These are phyloP conservation scores for Drosophila pegasa DNA, from an alignment of 2,888 invertebrate species.

Conservation along the genomic window DNA sequence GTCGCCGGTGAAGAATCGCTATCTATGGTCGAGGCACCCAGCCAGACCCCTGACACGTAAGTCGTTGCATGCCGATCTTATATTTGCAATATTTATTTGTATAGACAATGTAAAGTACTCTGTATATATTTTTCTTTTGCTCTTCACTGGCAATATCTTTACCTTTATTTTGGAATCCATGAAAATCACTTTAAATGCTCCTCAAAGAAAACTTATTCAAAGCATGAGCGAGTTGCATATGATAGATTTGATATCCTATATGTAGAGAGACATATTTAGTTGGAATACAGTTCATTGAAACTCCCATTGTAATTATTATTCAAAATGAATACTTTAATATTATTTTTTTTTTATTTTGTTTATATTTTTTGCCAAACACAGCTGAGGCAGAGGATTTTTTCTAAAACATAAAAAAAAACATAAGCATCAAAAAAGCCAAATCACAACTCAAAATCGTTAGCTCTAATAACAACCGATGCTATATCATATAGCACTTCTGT, in stretches of 20 bases:
- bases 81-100: slow-evolving; percentile 14
- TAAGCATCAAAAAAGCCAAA: slow-evolving; percentile 32
- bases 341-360: slow-evolving; percentile 63
- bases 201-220: slow-evolving; percentile 3
- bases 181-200: slow-evolving; percentile 11
- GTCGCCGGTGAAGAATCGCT: slow-evolving; percentile 95
- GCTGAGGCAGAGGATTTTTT: slow-evolving; percentile 81
- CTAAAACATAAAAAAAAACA: slow-evolving; percentile 55
- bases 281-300: background rate
- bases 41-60: slow-evolving; percentile 94
- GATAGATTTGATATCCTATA: background rate
- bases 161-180: background rate
- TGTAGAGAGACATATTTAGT: background rate
- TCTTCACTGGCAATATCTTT: slow-evolving; percentile 7
- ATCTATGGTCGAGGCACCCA: slow-evolving; percentile 96
- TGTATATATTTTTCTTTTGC: slow-evolving; percentile 43
- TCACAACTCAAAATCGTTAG: slow-evolving; percentile 69
- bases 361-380: slow-evolving; percentile 70
- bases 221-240: slow-evolving; percentile 28
- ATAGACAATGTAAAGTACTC: slow-evolving; percentile 37
- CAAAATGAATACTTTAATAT: slow-evolving; percentile 51
- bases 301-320: slow-evolving; percentile 11
- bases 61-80: slow-evolving; percentile 82
- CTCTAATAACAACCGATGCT: slow-evolving; percentile 76
- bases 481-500: slow-evolving; percentile 71